Evolutionary conservation across 2,888 invertebrate species (phyloP).

Genomic region (Lasioglossum leucozonium): DNA sequence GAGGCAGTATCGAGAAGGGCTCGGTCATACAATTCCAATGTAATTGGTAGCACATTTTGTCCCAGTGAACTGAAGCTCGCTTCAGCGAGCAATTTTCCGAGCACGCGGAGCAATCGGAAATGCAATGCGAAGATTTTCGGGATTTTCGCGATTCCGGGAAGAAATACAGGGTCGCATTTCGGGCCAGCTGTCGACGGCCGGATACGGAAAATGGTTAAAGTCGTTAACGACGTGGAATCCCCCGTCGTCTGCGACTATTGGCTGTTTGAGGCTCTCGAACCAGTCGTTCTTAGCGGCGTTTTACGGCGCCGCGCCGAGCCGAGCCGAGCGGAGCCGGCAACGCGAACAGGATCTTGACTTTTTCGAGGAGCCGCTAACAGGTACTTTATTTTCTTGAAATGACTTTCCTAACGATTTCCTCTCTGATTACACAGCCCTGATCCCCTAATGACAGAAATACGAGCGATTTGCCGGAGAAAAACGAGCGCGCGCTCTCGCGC

Average conservation of each 20-base stretch:
- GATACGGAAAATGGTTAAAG: constrained; percentile 45
- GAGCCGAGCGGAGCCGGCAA: too few species aligned
- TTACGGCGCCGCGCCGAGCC: constrained; percentile 23
- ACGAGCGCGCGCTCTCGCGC: constrained; percentile 1
- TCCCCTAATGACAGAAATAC: constrained; percentile 41
- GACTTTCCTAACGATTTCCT: constrained; percentile 53
- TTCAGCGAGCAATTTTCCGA: background rate
- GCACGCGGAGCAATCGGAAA: background rate
- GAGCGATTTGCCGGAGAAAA: constrained; percentile 29
- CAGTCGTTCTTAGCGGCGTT: constrained; percentile 30
- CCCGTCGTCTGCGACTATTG: constrained; percentile 27
- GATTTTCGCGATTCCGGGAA: background rate
- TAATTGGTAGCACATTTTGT: background rate
- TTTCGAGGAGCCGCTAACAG: constrained; percentile 41
- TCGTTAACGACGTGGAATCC: constrained; percentile 44
- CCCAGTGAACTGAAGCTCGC: background rate
- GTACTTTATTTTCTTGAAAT: constrained; percentile 61
- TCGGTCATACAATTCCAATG: too few species aligned
- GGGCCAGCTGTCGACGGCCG: constrained; percentile 11
- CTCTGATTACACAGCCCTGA: constrained; percentile 53
- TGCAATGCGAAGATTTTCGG: background rate
- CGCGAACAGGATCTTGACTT: constrained; percentile 42
- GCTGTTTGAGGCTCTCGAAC: constrained; percentile 28
- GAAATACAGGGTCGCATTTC: constrained; percentile 12
- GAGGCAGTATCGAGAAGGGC: too few species aligned